Conservation (phyloP, 2,888 invertebrate genomes). For the Pecten maximus region DNA sequence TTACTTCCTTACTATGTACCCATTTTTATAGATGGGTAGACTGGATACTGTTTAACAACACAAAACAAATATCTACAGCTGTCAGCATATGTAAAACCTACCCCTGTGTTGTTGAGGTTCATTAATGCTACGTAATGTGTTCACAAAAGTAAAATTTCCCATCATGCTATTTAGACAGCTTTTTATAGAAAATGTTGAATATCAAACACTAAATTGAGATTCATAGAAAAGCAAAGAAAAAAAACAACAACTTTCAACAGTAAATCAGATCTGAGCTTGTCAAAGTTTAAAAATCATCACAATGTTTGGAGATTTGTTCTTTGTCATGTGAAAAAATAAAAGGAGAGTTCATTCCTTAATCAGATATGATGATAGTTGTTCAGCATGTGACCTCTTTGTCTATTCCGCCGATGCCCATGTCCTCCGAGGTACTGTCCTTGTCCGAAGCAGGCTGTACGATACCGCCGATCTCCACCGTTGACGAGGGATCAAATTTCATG, state of each 20-base stretch:
- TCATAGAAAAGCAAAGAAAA: too few relatives aligned
- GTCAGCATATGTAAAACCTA: too few relatives aligned
- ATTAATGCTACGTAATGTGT: too few relatives aligned
- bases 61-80: too few relatives aligned
- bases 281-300: background rate
- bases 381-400: background rate
- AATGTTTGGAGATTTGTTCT: background rate
- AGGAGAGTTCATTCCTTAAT: too few relatives aligned
- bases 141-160: too few relatives aligned
- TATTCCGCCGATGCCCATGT: slow-evolving; percentile 2
- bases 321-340: background rate
- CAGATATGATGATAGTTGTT: too few relatives aligned
- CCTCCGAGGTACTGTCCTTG: slow-evolving; percentile 10
- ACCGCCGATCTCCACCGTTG: slow-evolving; percentile 48
- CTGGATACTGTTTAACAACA: too few relatives aligned
- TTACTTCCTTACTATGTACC: too few relatives aligned
- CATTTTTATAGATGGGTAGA: too few relatives aligned
- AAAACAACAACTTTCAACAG: background rate
- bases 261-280: background rate
- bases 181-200: background rate
- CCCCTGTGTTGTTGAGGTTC: too few relatives aligned
- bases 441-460: background rate
- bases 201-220: background rate
- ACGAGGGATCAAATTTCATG: slow-evolving; percentile 72
- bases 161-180: too few relatives aligned